Evolutionary conservation across 2,113 vertebrate species (phyloP).

Genomic region (Blennius ocellaris): DNA sequence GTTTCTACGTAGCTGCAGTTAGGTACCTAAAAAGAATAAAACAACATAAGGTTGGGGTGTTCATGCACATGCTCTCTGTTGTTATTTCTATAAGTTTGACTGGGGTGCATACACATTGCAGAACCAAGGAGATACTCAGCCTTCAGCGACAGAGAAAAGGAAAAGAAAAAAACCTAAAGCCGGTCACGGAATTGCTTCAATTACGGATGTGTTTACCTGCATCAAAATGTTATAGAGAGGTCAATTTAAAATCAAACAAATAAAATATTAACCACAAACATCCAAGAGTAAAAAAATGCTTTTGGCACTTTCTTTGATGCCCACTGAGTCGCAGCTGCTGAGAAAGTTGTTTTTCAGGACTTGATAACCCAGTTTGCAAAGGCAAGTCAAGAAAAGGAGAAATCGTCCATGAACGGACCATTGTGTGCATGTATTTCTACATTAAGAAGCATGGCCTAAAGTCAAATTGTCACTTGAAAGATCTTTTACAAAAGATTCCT

Average conservation of each 20-base stretch:
- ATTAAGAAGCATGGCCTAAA: slow-evolving; percentile 11
- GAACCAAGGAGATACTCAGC: neutral
- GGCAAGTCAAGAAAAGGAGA: slow-evolving; percentile 61
- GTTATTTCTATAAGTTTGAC: too few species aligned
- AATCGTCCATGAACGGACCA: slow-evolving; percentile 23
- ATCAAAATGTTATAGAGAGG: slow-evolving; percentile 45
- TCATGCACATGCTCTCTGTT: neutral
- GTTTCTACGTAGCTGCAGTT: neutral
- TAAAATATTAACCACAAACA: slow-evolving; percentile 71
- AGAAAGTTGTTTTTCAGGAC: slow-evolving; percentile 43
- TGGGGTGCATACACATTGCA: too few species aligned
- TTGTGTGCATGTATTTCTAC: slow-evolving; percentile 10
- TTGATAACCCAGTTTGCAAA: slow-evolving; percentile 64
- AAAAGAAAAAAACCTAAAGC: slow-evolving; percentile 7
- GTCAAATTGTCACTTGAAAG: slow-evolving; percentile 28
- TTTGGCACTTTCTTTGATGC: slow-evolving; percentile 72
- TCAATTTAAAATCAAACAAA: slow-evolving; percentile 71
- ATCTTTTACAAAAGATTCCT: neutral
- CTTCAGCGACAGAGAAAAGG: slow-evolving; percentile 1
- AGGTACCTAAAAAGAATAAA: neutral
- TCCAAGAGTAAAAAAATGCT: slow-evolving; percentile 64
- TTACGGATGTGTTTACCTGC: slow-evolving; percentile 48
- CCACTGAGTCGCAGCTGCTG: slow-evolving; percentile 60
- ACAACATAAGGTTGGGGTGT: neutral
- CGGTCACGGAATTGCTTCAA: slow-evolving; percentile 25